phyloP scores from a whole-genome alignment of 2,113 vertebrate genomes.

The Anoplopoma fimbria region DNA sequence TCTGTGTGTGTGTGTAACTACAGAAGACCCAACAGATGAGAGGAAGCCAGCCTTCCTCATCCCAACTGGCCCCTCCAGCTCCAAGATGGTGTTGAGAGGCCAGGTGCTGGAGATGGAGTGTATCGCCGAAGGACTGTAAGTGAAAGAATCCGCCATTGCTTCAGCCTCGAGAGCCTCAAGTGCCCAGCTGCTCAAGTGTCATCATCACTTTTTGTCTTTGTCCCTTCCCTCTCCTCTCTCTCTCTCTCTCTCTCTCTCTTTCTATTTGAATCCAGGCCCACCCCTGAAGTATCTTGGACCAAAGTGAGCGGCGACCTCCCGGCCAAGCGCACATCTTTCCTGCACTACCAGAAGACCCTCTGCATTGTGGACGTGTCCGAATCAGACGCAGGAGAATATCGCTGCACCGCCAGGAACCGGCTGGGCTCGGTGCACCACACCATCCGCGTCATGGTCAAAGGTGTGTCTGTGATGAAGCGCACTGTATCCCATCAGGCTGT shows the following conservation, averaged over 20 bases:
- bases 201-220: not conserved
- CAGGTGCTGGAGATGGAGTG: conserved; percentile 93
- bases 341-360: conserved; percentile 93
- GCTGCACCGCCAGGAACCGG: conserved; percentile 89
- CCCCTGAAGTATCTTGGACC: conserved; percentile 91
- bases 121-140: conserved; percentile 97
- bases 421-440: conserved; percentile 87
- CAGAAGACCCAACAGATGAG: conserved; percentile 89
- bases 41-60: conserved; percentile 90
- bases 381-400: conserved; percentile 93
- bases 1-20: conserved; percentile 41
- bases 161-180: conserved; percentile 13
- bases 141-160: conserved; percentile 54
- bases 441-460: conserved; percentile 92
- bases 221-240: not conserved
- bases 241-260: not conserved
- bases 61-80: conserved; percentile 87
- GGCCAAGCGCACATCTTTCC: conserved; percentile 84
- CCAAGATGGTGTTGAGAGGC: conserved; percentile 92
- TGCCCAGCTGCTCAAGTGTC: conserved; percentile 21
- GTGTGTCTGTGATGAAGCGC: conserved; percentile 76
- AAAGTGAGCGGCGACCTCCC: conserved; percentile 92
- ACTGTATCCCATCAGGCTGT: not conserved
- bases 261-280: conserved; percentile 85
- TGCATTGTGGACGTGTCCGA: conserved; percentile 91